Conservation (phyloP, 2,797 vertebrate genomes). For the Sebastes reedi region DNA sequence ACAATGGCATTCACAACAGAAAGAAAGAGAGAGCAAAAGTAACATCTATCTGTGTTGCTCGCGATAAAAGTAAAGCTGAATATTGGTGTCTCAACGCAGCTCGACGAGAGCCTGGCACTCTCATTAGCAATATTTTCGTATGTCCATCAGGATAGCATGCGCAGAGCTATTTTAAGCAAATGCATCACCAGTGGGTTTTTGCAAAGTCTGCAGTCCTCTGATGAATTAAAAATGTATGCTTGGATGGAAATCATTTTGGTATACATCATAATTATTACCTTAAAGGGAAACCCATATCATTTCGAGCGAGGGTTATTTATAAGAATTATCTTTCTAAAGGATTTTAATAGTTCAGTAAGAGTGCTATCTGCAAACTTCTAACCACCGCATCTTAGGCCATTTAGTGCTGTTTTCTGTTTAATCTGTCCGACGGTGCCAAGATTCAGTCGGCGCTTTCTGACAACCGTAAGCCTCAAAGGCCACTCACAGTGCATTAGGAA, state of each 20-base stretch:
- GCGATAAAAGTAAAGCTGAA: conserved; percentile 47
- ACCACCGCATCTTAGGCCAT: conserved; percentile 29
- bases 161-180: conserved; percentile 72
- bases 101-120: conserved; percentile 41
- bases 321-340: conserved; percentile 49
- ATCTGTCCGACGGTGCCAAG: conserved; percentile 64
- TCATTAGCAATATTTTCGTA: conserved; percentile 65
- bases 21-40: conserved; percentile 11
- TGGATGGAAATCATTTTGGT: conserved; percentile 69
- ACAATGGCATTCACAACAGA: conserved; percentile 63
- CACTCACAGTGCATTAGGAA: conserved; percentile 79
- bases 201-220: conserved; percentile 72
- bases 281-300: conserved; percentile 62
- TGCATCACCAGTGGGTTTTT: conserved; percentile 68
- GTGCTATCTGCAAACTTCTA: conserved; percentile 33
- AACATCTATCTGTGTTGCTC: conserved; percentile 1
- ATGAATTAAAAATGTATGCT: conserved; percentile 78
- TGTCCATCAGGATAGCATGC: conserved; percentile 67
- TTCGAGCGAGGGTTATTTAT: conserved; percentile 44
- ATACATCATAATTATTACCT: conserved; percentile 77
- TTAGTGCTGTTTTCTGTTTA: conserved; percentile 53
- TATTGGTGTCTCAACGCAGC: conserved; percentile 33
- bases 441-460: conserved; percentile 71
- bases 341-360: conserved; percentile 34
- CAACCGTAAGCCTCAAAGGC: conserved; percentile 77